Evolutionary conservation across 2,797 vertebrate genomes (phyloP).

Genomic region (Limnodromus scolopaceus): DNA sequence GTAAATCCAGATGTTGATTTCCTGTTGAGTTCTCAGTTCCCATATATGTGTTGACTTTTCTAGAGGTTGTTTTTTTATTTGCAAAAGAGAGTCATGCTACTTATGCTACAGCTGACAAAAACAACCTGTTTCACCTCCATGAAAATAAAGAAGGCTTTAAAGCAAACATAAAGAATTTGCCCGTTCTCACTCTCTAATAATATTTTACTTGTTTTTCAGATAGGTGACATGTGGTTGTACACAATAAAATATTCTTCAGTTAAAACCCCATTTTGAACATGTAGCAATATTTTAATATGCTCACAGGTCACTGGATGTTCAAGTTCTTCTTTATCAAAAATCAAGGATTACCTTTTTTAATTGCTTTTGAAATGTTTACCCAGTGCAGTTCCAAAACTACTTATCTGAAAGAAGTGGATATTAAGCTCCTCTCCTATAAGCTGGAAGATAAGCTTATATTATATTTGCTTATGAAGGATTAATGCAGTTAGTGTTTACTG

Average conservation of each 20-base stretch:
- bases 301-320: not conserved
- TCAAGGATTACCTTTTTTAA: slow-evolving; percentile 42
- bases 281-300: not conserved
- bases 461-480: slow-evolving; percentile 21
- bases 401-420: slow-evolving; percentile 36
- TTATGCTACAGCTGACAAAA: not conserved
- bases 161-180: not conserved
- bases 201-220: not conserved
- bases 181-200: not conserved
- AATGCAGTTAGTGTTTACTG: slow-evolving; percentile 12
- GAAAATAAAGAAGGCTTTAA: not conserved
- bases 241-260: not conserved
- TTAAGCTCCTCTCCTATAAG: slow-evolving; percentile 17
- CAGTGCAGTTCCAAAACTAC: not conserved
- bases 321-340: not conserved
- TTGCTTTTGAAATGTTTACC: slow-evolving; percentile 40
- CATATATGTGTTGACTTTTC: not conserved
- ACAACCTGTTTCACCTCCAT: not conserved
- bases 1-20: not conserved
- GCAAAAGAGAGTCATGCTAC: not conserved
- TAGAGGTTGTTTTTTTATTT: not conserved
- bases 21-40: not conserved
- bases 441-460: slow-evolving; percentile 42
- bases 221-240: not conserved
- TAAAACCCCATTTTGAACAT: not conserved